A percentile compares a stretch with the other conserved stretches of the same genome.
These are phyloP conservation scores for Nebria brevicollis DNA, from an alignment of 2,888 invertebrate species.

Conservation along the genomic window DNA sequence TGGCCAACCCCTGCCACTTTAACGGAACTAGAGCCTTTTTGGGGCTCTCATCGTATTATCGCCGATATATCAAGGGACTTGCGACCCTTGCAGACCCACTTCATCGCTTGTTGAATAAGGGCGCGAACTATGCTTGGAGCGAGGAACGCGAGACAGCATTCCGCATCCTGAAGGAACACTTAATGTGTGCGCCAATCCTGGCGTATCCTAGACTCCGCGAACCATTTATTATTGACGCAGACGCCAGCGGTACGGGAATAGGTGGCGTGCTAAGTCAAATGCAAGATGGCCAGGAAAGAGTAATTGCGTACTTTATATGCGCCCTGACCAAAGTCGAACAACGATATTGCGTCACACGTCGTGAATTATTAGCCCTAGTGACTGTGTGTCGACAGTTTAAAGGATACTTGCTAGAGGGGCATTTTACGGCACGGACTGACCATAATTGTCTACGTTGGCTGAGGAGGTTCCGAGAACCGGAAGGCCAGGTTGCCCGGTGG, in stretches of 20 bases:
- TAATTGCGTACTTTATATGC: constrained; percentile 26
- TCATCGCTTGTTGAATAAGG: constrained; percentile 12
- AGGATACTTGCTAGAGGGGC: constrained; percentile 6
- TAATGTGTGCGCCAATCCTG: constrained; percentile 7
- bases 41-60: constrained; percentile 8
- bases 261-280: constrained; percentile 28
- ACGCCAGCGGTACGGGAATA: constrained; percentile 24
- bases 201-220: constrained; percentile 10
- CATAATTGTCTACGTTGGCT: constrained; percentile 26
- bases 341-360: constrained; percentile 27
- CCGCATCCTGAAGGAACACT: background rate
- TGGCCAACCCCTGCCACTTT: background rate
- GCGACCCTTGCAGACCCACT: constrained; percentile 4
- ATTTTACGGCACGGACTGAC: constrained; percentile 19
- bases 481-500: constrained; percentile 29
- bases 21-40: background rate
- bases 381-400: constrained; percentile 14
- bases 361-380: constrained; percentile 31
- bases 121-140: background rate
- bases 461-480: constrained; percentile 22
- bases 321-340: constrained; percentile 22
- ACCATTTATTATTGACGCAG: constrained; percentile 28
- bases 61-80: constrained; percentile 6
- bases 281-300: constrained; percentile 23
- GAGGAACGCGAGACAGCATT: constrained; percentile 5